Conservation (phyloP, 2,797 vertebrate genomes). For the Phoeniculus purpureus region DNA sequence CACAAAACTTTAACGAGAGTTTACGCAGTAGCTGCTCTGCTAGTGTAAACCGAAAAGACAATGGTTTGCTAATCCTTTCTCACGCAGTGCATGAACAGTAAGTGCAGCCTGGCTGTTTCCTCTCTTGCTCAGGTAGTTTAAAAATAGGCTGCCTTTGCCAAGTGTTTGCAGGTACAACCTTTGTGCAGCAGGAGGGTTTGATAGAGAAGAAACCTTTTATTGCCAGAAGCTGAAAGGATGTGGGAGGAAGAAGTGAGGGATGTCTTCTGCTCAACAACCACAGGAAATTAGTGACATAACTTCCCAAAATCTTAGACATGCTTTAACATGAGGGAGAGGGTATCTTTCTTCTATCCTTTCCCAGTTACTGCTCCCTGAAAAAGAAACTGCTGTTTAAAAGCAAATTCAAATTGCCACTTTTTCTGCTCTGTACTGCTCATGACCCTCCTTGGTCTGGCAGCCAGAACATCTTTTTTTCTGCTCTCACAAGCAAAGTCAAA, state of each 20-base stretch:
- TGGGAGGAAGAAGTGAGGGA: neutral
- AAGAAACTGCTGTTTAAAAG: neutral
- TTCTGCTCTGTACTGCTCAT: neutral
- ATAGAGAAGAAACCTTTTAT: neutral
- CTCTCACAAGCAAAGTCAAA: neutral
- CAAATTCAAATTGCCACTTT: neutral
- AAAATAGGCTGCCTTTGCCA: constrained; percentile 5
- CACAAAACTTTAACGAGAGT: neutral
- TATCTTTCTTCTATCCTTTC: neutral
- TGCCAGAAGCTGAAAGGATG: neutral
- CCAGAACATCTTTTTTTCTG: neutral
- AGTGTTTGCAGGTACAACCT: neutral
- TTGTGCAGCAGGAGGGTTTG: neutral
- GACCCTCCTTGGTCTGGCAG: neutral
- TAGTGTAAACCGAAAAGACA: neutral
- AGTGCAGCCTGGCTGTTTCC: neutral
- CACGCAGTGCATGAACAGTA: neutral
- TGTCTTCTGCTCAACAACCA: neutral
- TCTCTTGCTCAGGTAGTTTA: neutral
- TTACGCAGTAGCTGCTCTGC: neutral
- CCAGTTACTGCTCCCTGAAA: neutral
- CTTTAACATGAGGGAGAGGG: neutral
- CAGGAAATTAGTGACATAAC: constrained; percentile 34
- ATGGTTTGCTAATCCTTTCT: constrained; percentile 2
- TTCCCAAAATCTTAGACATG: constrained; percentile 27